Conservation (phyloP, 2,797 vertebrate genomes). For the Ciconia nigra region DNA sequence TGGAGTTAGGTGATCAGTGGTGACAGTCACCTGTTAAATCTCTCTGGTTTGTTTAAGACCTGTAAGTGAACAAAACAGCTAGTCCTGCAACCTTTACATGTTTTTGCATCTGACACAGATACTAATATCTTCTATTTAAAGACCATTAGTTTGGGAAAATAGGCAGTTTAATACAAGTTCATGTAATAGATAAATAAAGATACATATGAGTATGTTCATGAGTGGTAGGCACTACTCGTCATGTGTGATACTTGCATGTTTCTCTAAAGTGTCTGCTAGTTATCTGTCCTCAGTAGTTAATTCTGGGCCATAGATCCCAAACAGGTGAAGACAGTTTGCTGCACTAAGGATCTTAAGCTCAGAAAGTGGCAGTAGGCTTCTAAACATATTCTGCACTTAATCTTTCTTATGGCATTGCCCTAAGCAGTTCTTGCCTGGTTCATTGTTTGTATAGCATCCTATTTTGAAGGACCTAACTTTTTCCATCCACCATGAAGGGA, state of each 20-base stretch:
- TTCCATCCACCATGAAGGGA: not conserved
- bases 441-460: not conserved
- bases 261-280: not conserved
- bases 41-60: not conserved
- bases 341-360: not conserved
- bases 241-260: not conserved
- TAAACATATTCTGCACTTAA: not conserved
- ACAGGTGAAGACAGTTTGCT: not conserved
- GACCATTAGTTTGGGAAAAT: not conserved
- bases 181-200: not conserved
- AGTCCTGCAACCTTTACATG: not conserved
- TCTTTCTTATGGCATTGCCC: not conserved
- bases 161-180: not conserved
- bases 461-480: not conserved
- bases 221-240: not conserved
- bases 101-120: not conserved
- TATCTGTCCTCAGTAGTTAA: not conserved
- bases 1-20: not conserved
- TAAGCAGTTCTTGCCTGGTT: not conserved
- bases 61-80: not conserved
- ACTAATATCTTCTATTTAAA: not conserved
- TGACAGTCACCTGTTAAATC: not conserved
- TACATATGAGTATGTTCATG: not conserved
- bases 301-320: not conserved
- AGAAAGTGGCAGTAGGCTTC: not conserved